Conservation (phyloP, 1,140 invertebrate species). For the Dinothrombium tinctorium region DNA sequence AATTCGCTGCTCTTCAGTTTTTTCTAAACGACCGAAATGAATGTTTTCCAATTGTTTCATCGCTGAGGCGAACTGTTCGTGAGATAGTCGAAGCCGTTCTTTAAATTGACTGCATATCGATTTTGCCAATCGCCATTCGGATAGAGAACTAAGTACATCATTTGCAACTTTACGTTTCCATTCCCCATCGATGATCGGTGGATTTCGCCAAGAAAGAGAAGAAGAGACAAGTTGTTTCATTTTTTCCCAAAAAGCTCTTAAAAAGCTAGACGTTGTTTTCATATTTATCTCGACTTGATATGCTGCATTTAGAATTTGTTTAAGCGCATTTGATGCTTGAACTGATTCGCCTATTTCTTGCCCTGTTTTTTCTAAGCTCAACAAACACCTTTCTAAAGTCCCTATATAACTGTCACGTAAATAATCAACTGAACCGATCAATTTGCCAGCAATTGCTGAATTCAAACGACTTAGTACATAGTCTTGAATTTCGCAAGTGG, state of each 20-base stretch:
- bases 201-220: slow-evolving; percentile 20
- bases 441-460: slow-evolving; percentile 46
- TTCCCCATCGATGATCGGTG: slow-evolving; percentile 33
- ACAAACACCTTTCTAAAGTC: slow-evolving; percentile 44
- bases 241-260: slow-evolving; percentile 46
- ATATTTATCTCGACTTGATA: slow-evolving; percentile 46
- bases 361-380: slow-evolving; percentile 30
- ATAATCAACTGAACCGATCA: slow-evolving; percentile 56
- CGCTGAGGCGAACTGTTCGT: slow-evolving; percentile 39
- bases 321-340: slow-evolving; percentile 32
- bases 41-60: slow-evolving; percentile 35
- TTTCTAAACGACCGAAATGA: slow-evolving; percentile 42
- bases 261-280: slow-evolving; percentile 43
- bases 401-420: slow-evolving; percentile 51
- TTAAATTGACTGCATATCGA: slow-evolving; percentile 45
- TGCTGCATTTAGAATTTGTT: slow-evolving; percentile 52
- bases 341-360: slow-evolving; percentile 18
- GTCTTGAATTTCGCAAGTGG: slow-evolving; percentile 48
- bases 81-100: slow-evolving; percentile 33
- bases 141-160: slow-evolving; percentile 45
- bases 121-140: slow-evolving; percentile 40
- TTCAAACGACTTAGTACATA: slow-evolving; percentile 45
- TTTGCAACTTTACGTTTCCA: slow-evolving; percentile 48
- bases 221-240: slow-evolving; percentile 30
- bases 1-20: slow-evolving; percentile 53